Evolutionary conservation across 2,113 vertebrate species (phyloP).

Genomic region (Bettongia penicillata): DNA sequence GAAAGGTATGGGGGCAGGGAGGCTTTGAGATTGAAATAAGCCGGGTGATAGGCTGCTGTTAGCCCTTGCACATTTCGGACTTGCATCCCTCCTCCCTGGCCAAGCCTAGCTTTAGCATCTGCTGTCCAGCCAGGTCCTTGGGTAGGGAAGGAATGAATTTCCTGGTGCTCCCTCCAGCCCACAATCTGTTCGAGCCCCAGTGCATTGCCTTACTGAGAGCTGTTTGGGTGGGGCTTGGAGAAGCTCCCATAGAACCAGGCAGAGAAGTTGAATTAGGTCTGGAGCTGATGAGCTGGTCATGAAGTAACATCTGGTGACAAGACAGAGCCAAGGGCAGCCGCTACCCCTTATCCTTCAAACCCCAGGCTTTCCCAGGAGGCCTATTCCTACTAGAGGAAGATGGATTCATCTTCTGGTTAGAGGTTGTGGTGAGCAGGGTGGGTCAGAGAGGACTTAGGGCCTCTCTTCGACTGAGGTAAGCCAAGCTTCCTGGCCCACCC

Average conservation of each 20-base stretch:
- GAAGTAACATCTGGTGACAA: not conserved
- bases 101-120: not conserved
- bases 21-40: not conserved
- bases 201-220: not conserved
- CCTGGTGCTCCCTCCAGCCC: not conserved
- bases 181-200: not conserved
- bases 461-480: not conserved
- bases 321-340: not conserved
- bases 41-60: not conserved
- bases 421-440: not conserved
- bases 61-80: not conserved
- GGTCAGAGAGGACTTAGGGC: not conserved
- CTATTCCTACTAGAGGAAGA: not conserved
- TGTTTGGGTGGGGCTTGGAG: not conserved
- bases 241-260: not conserved
- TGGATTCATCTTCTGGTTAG: not conserved
- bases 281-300: not conserved
- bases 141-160: not conserved
- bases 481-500: constrained; percentile 2
- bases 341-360: not conserved
- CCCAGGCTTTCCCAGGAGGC: not conserved
- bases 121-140: not conserved
- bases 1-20: too few relatives aligned
- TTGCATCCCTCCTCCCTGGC: not conserved
- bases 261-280: not conserved